Conservation (phyloP, 2,888 invertebrate species). For the Stenolophus ochropezus region DNA sequence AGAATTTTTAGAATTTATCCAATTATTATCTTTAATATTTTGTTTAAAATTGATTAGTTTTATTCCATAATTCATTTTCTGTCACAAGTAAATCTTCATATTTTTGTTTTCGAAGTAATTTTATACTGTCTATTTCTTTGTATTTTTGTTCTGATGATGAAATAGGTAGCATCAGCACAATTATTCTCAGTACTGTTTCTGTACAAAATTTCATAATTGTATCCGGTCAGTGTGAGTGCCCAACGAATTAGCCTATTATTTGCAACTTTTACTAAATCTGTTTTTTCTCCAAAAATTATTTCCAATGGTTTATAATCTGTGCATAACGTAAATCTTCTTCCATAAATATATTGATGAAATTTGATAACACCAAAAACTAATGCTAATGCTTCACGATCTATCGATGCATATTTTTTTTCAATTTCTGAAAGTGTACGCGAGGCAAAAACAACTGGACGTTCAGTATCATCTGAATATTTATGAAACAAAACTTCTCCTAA, state of each 20-base stretch:
- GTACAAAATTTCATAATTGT: no score
- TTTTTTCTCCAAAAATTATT: no score
- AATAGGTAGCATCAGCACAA: no score
- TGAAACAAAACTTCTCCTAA: conserved; percentile 66
- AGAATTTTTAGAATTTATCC: not conserved
- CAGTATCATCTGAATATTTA: no score
- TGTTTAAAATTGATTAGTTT: not conserved
- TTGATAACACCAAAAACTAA: conserved; percentile 63
- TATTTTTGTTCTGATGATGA: no score
- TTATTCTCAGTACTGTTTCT: no score
- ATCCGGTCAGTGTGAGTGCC: no score
- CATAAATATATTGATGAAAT: conserved; percentile 30
- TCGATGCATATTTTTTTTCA: conserved; percentile 62
- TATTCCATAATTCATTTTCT: not conserved
- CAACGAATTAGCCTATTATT: no score
- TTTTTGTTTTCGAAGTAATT: no score
- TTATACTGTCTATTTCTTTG: no score
- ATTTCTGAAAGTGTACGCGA: not conserved
- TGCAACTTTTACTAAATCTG: no score
- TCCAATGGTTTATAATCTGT: no score
- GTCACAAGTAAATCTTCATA: not conserved
- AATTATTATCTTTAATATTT: not conserved
- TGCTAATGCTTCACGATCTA: conserved; percentile 64
- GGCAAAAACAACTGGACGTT: conserved; percentile 63
- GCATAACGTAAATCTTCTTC: not conserved